These are phyloP conservation scores for Bombyx huttoni DNA, from an alignment of 2,888 invertebrate species.

Conservation along the genomic window DNA sequence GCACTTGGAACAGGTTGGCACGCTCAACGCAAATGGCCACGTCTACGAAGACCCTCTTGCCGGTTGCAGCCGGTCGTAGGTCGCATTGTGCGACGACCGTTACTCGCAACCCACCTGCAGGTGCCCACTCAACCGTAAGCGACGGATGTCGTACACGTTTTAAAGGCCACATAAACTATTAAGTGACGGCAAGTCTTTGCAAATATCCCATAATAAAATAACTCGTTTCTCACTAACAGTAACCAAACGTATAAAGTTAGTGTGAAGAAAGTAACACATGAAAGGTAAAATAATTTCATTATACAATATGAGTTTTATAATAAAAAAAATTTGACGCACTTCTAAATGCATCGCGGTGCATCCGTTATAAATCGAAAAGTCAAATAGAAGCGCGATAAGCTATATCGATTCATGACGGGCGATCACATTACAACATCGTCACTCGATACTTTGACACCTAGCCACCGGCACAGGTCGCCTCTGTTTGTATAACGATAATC, in stretches of 20 bases:
- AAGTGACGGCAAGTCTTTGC: too few species aligned
- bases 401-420: slow-evolving; percentile 51
- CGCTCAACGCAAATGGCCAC: slow-evolving; percentile 18
- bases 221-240: too few species aligned
- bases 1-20: slow-evolving; percentile 15
- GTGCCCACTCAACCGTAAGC: slow-evolving; percentile 61
- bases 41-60: slow-evolving; percentile 16
- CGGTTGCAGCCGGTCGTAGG: slow-evolving; percentile 25
- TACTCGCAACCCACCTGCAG: slow-evolving; percentile 60
- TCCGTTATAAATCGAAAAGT: slow-evolving; percentile 48
- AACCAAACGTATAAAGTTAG: not conserved
- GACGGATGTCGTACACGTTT: slow-evolving; percentile 42
- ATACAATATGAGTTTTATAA: not conserved
- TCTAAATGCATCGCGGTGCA: slow-evolving; percentile 46
- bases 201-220: too few species aligned
- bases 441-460: slow-evolving; percentile 50
- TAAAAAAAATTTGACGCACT: slow-evolving; percentile 44
- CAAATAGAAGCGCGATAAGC: slow-evolving; percentile 47
- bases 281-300: not conserved
- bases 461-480: slow-evolving; percentile 42
- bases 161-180: not conserved
- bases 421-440: slow-evolving; percentile 52
- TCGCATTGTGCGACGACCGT: slow-evolving; percentile 46
- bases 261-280: not conserved
- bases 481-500: slow-evolving; percentile 35